Evolutionary conservation across 2,113 vertebrate genomes (phyloP).

Genomic region (Colinus virginianus): DNA sequence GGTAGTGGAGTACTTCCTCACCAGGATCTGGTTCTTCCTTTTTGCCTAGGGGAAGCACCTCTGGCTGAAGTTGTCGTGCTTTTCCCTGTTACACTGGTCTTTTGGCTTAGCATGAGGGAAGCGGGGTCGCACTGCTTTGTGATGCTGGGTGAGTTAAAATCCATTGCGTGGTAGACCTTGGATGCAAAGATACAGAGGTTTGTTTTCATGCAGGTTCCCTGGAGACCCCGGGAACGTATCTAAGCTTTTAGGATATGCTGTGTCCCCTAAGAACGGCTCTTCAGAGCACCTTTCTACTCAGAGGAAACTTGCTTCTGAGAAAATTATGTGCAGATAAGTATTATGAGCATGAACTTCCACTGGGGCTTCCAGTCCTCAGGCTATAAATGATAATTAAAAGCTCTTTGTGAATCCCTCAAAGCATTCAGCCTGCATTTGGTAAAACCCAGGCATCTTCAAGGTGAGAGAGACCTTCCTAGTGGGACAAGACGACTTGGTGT

Average conservation of each 20-base stretch:
- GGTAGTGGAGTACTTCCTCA: neutral
- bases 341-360: neutral
- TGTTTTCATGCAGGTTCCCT: neutral
- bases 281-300: neutral
- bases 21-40: neutral
- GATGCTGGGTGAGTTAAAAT: neutral
- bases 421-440: neutral
- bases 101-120: neutral
- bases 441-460: neutral
- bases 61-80: neutral
- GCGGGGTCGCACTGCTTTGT: neutral
- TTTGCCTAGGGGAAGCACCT: neutral
- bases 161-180: accelerated
- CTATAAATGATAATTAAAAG: neutral
- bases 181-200: neutral
- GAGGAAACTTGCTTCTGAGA: accelerated
- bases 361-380: neutral
- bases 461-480: slow-evolving; percentile 35
- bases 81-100: neutral
- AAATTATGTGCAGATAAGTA: neutral
- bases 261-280: neutral
- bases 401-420: neutral
- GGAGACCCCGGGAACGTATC: neutral
- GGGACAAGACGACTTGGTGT: neutral
- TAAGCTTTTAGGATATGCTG: neutral